Evolutionary conservation across 2,888 invertebrate species (phyloP).

Genomic region (Esperia sulphurella): DNA sequence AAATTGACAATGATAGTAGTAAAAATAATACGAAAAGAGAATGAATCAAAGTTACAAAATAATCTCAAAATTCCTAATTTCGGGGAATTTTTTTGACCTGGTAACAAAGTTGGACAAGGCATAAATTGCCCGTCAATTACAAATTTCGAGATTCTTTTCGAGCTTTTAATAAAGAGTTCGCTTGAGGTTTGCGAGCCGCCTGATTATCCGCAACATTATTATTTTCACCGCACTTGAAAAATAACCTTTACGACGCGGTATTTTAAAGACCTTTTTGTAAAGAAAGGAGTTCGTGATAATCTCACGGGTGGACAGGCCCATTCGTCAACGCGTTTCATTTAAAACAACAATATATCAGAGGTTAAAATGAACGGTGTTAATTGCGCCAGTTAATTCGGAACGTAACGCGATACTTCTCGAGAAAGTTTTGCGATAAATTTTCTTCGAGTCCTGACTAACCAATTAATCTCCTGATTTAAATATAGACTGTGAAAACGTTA

Average conservation of each 20-base stretch:
- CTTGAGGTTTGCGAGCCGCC: constrained; percentile 20
- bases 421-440: constrained; percentile 23
- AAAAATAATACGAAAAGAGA: too few species aligned
- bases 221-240: constrained; percentile 16
- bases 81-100: background rate
- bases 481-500: constrained; percentile 2
- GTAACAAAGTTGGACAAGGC: constrained; percentile 33
- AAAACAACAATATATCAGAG: constrained; percentile 46
- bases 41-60: too few species aligned
- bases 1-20: too few species aligned
- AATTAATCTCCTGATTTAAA: constrained; percentile 2
- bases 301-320: constrained; percentile 25
- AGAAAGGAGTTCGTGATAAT: constrained; percentile 19
- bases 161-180: constrained; percentile 27
- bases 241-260: constrained; percentile 14
- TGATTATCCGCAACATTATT: constrained; percentile 21
- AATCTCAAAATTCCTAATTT: too few species aligned
- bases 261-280: constrained; percentile 14
- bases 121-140: constrained; percentile 18
- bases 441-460: constrained; percentile 24
- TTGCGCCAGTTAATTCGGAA: constrained; percentile 24
- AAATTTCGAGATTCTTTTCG: constrained; percentile 30
- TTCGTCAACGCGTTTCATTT: constrained; percentile 47
- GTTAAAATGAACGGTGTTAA: constrained; percentile 31
- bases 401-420: background rate